phyloP scores from a whole-genome alignment of 2,113 vertebrate genomes.

The Megaceryle torquata region DNA sequence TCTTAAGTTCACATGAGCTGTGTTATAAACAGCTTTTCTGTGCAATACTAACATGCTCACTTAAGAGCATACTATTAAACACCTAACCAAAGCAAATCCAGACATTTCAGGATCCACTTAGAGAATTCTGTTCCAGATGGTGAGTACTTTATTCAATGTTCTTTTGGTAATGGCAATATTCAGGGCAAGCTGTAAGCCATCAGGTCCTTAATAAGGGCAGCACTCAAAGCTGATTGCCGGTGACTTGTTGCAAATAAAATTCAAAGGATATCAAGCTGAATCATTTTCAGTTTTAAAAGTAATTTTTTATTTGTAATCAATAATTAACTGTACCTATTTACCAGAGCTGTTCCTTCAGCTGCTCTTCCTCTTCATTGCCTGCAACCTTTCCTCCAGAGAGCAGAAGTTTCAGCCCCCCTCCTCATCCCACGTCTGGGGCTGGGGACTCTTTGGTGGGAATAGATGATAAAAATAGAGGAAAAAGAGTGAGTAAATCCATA shows the following conservation, averaged over 20 bases:
- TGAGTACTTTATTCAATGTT: background rate
- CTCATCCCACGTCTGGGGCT: background rate
- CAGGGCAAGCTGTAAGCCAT: background rate
- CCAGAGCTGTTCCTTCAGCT: background rate
- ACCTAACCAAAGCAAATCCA: background rate
- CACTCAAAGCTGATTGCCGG: background rate
- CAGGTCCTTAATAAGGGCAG: background rate
- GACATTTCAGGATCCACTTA: background rate
- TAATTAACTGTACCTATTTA: slow-evolving; percentile 55
- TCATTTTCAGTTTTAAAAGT: background rate
- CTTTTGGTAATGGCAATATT: background rate
- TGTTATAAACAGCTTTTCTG: background rate
- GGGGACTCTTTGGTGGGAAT: background rate
- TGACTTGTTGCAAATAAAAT: background rate
- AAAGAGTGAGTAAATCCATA: slow-evolving; percentile 38
- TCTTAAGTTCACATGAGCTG: background rate
- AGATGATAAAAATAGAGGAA: slow-evolving; percentile 7
- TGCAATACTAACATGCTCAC: background rate
- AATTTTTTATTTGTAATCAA: background rate
- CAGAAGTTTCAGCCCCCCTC: slow-evolving; percentile 9
- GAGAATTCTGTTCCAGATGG: background rate
- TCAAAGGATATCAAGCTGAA: background rate
- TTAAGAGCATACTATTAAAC: background rate
- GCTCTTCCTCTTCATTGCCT: background rate
- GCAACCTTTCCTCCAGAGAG: background rate